These are phyloP conservation scores for Platycheirus rosarum DNA, from an alignment of 2,888 invertebrate species.

Conservation along the genomic window DNA sequence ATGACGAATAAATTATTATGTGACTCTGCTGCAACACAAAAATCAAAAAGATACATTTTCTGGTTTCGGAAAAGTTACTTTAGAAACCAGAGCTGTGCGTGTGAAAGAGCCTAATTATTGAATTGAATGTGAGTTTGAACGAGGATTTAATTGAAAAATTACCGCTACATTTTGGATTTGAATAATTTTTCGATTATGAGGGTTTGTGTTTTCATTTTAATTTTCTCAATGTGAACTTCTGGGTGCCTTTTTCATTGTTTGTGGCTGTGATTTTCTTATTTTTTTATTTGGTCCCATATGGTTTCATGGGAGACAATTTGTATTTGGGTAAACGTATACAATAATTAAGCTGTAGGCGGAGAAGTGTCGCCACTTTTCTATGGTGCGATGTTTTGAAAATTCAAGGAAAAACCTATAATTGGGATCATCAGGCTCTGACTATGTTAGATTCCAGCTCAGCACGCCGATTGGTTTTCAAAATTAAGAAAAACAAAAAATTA, in stretches of 20 bases:
- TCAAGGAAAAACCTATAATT: conserved; percentile 32
- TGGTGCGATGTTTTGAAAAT: background rate
- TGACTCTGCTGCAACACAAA: conserved; percentile 23
- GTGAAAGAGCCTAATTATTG: conserved; percentile 69
- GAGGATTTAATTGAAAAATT: conserved; percentile 74
- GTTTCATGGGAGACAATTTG: conserved; percentile 19
- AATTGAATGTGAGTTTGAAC: conserved; percentile 72
- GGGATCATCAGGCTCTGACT: no score
- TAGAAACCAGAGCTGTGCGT: conserved; percentile 48
- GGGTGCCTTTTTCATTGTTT: conserved; percentile 20
- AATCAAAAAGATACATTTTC: conserved; percentile 7
- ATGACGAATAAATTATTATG: conserved; percentile 65
- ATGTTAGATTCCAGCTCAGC: no score
- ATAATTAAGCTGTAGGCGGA: conserved; percentile 21
- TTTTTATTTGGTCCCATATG: background rate
- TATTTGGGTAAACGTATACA: conserved; percentile 44
- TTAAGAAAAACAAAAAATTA: conserved; percentile 9
- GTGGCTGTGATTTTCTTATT: conserved; percentile 7
- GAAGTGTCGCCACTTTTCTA: background rate
- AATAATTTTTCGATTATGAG: conserved; percentile 69
- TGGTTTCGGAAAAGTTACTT: conserved; percentile 11
- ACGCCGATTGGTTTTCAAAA: conserved; percentile 43
- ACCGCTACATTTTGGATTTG: conserved; percentile 62
- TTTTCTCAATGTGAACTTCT: conserved; percentile 1
- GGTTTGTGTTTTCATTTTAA: conserved; percentile 3